Evolutionary conservation across 2,113 vertebrate genomes (phyloP), one percentile per base, ranked within the genome.

Genomic region (Ceyx margarethae): DNA sequence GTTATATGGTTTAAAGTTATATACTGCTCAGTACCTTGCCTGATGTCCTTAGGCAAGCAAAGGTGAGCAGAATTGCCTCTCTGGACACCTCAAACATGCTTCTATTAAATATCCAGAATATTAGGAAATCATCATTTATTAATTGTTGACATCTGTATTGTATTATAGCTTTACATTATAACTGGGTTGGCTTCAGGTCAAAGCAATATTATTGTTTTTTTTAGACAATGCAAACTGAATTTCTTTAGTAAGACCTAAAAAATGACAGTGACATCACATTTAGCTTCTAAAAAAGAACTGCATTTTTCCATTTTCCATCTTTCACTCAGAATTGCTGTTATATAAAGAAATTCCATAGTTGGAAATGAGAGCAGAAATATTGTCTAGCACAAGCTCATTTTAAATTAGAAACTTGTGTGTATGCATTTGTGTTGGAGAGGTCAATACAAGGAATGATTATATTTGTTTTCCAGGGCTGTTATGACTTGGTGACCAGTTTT

Each of bases 401-500:
- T 48, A 66, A 76, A 60, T 56, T 37, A 75, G 66, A 64, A 57
- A 93, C 53, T 37, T 68, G 15, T 81, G 25, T 80, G 60, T 28
- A 33, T 64, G 67, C 66, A 43, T 64, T 67, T 1, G 1, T 64
- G 77, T 66, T 54, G 87, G 46, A 60, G 76, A 89, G 64, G 53
- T 92, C 43, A 7, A 64, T 85, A 50, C 50, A 54, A 90, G n/a
- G 60, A 92, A 37, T 94, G 13, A 95, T 58, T 7, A 15, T 86
- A 12, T 60, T 57, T 80, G 66, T 94, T 94, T 92, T 95, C 31
- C 91, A 99, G 99, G 99, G 99, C 26, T 99, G 99, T 94, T 99
- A 99, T 48, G 98, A 99, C 91, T 84, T 99, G 97, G 99, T 99
- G 97, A 99, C 98, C 79, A 98, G 98, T 96, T 99, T 99, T 97